A percentile compares a stretch with the other conserved stretches of the same genome.
phyloP scores from a whole-genome alignment of 2,888 invertebrate species.

The Acleris sparsana region DNA sequence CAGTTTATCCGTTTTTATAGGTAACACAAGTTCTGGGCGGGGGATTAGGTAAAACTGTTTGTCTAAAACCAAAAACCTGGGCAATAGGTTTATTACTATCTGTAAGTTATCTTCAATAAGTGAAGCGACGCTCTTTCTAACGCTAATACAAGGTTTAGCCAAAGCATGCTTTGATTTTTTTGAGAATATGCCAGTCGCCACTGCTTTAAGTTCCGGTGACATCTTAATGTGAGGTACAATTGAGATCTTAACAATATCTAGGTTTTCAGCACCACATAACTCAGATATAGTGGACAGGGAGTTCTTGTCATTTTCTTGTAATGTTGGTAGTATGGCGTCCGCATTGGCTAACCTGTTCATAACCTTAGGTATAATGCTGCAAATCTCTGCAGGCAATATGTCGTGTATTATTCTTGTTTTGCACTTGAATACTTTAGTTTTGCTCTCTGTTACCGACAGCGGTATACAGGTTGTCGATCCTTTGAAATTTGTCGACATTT shows the following conservation, averaged over 20 bases:
- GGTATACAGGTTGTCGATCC: conserved; percentile 52
- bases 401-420: conserved; percentile 64
- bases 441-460: conserved; percentile 48
- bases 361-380: conserved; percentile 66
- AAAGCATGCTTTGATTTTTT: conserved; percentile 19
- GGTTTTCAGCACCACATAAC: conserved; percentile 40
- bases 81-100: background rate
- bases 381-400: conserved; percentile 69
- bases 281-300: conserved; percentile 53
- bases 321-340: conserved; percentile 39
- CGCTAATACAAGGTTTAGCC: conserved; percentile 37
- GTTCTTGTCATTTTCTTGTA: conserved; percentile 42
- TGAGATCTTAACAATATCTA: conserved; percentile 25
- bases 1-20: background rate
- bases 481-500: conserved; percentile 40
- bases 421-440: conserved; percentile 63
- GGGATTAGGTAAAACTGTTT: background rate
- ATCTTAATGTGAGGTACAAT: conserved; percentile 31
- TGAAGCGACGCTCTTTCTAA: background rate
- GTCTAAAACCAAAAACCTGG: background rate
- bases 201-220: conserved; percentile 39
- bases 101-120: background rate
- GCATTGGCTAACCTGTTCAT: conserved; percentile 53
- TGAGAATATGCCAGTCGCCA: conserved; percentile 45
- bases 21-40: background rate